phyloP scores from a whole-genome alignment of 2,888 invertebrate species.

The Oscheius sp. region DNA sequence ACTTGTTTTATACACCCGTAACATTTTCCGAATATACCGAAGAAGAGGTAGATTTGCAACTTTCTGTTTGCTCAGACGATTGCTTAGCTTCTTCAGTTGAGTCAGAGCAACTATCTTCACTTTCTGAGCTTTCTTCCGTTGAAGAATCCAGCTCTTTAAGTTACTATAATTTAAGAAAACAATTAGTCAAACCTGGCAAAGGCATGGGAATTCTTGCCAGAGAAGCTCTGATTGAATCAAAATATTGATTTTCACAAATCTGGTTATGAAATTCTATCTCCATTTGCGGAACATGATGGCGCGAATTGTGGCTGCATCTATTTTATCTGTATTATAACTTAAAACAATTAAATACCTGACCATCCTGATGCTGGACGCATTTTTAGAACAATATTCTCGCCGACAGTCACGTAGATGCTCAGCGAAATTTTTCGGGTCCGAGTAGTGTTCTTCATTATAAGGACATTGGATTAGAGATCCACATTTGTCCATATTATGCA shows the following conservation, averaged over 20 bases:
- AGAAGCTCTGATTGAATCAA: neutral
- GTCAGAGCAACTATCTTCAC: neutral
- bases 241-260: conserved; percentile 14
- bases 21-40: conserved; percentile 20
- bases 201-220: neutral
- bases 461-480: conserved; percentile 22
- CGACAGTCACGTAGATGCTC: conserved; percentile 36
- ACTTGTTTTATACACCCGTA: neutral
- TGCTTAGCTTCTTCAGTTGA: neutral
- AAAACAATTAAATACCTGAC: conserved; percentile 19
- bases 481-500: conserved; percentile 9
- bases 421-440: conserved; percentile 5
- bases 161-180: neutral
- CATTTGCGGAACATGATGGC: conserved; percentile 29
- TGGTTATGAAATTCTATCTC: conserved; percentile 30
- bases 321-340: neutral
- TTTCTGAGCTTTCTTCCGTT: neutral
- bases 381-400: conserved; percentile 8
- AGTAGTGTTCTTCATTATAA: conserved; percentile 9
- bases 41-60: neutral
- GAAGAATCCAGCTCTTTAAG: neutral
- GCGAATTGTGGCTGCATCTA: conserved; percentile 23
- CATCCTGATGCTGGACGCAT: conserved; percentile 19
- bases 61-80: neutral
- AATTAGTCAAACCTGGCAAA: neutral